A percentile compares a stretch with the other conserved stretches of the same genome.
Conservation (phyloP, 64 coral and sea anemone species). For the Actinia equina region DNA sequence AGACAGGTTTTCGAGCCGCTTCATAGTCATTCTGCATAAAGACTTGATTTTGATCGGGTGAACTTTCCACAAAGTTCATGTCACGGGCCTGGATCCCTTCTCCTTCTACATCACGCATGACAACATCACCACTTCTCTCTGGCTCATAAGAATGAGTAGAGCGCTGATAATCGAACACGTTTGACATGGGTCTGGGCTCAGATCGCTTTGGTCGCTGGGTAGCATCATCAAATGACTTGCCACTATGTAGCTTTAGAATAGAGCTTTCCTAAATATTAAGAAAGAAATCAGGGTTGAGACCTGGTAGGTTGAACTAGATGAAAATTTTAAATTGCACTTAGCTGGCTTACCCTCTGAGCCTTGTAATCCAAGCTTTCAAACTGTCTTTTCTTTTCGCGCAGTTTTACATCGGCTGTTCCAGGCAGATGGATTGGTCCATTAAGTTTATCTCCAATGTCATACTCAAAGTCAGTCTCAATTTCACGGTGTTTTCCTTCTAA, state of each 20-base stretch:
- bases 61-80: neutral
- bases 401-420: slow-evolving; percentile 34
- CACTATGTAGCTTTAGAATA: slow-evolving; percentile 44
- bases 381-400: slow-evolving; percentile 48
- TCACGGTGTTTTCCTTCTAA: slow-evolving; percentile 6
- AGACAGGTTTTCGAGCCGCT: no score
- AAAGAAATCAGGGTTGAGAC: neutral
- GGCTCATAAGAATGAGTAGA: neutral
- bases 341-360: slow-evolving; percentile 46
- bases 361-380: slow-evolving; percentile 56
- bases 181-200: slow-evolving; percentile 42
- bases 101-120: neutral
- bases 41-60: neutral
- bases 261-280: slow-evolving; percentile 35
- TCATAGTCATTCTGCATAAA: neutral
- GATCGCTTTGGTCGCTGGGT: slow-evolving; percentile 14
- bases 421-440: neutral
- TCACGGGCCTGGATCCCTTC: neutral
- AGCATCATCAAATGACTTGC: slow-evolving; percentile 38
- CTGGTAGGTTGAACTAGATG: neutral
- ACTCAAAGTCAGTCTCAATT: neutral
- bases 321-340: neutral
- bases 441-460: slow-evolving; percentile 24
- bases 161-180: slow-evolving; percentile 45
- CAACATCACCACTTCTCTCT: neutral